phyloP scores from a whole-genome alignment of 2,888 invertebrate genomes.

The Rhingia rostrata region DNA sequence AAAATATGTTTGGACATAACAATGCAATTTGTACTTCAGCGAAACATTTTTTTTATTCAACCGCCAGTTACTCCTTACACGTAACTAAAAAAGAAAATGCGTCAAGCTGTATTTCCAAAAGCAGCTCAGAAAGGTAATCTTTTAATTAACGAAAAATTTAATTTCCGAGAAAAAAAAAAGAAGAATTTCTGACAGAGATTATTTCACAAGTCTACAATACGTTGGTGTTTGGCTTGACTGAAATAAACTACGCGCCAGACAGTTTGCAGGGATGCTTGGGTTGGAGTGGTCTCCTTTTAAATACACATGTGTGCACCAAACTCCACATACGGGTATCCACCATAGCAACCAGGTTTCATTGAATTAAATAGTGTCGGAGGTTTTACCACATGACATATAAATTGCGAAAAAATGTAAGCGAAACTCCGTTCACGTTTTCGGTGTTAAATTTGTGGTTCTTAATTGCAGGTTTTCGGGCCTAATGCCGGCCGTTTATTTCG shows the following conservation, averaged over 20 bases:
- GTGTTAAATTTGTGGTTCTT: constrained; percentile 69
- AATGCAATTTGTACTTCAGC: constrained; percentile 38
- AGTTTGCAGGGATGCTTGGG: background rate
- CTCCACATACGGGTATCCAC: constrained; percentile 9
- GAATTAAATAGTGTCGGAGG: constrained; percentile 63
- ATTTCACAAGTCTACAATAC: constrained; percentile 47
- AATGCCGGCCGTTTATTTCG: constrained; percentile 28
- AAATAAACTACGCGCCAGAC: constrained; percentile 4
- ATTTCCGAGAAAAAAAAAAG: constrained; percentile 33
- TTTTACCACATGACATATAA: constrained; percentile 67
- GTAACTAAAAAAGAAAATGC: background rate
- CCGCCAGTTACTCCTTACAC: constrained; percentile 7
- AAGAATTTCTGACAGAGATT: constrained; percentile 51
- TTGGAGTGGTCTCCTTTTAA: constrained; percentile 6
- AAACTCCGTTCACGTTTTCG: constrained; percentile 59
- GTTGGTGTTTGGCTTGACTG: constrained; percentile 14
- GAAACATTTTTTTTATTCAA: constrained; percentile 3
- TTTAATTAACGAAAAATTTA: constrained; percentile 67
- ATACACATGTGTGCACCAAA: background rate
- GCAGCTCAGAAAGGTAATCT: constrained; percentile 25
- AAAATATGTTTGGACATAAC: constrained; percentile 10
- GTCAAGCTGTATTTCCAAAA: background rate
- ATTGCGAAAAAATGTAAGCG: constrained; percentile 42
- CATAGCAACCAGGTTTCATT: constrained; percentile 36
- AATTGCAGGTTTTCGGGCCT: constrained; percentile 47